Evolutionary conservation across 2,797 vertebrate genomes (phyloP).

Genomic region (Delichon dasypus): DNA sequence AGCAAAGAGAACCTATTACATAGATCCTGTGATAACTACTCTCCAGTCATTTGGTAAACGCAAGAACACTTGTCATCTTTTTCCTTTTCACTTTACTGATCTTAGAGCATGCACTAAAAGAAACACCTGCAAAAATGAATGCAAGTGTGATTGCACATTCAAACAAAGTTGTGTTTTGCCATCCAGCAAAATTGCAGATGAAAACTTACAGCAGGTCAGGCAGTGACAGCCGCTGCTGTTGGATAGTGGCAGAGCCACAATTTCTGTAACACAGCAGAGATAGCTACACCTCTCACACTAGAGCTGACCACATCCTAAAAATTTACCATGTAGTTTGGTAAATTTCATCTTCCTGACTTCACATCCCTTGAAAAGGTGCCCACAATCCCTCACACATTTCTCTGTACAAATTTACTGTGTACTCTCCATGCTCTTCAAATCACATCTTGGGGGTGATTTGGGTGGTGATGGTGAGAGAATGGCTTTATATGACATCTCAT

Average conservation of each 20-base stretch:
- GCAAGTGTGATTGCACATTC: conserved; percentile 29
- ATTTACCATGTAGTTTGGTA: neutral
- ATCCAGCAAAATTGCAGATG: neutral
- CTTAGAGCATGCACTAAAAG: neutral
- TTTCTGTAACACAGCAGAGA: neutral
- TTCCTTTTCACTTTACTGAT: conserved; percentile 5
- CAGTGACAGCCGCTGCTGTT: neutral
- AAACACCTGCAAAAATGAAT: conserved; percentile 56
- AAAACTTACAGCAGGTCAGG: neutral
- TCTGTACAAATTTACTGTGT: neutral
- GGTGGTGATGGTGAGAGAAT: neutral
- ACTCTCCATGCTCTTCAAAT: neutral
- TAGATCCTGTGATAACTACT: neutral
- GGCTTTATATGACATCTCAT: neutral
- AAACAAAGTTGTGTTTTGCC: neutral
- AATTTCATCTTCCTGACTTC: neutral
- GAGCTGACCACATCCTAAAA: neutral
- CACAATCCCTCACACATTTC: neutral
- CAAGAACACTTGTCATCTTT: neutral
- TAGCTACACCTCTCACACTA: neutral
- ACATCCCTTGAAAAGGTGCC: neutral
- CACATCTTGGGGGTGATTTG: neutral
- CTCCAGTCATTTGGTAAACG: conserved; percentile 8
- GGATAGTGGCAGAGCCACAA: neutral
- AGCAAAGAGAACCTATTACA: neutral